Conservation (phyloP, 2,113 vertebrate genomes). For the Oenanthe oenanthe region DNA sequence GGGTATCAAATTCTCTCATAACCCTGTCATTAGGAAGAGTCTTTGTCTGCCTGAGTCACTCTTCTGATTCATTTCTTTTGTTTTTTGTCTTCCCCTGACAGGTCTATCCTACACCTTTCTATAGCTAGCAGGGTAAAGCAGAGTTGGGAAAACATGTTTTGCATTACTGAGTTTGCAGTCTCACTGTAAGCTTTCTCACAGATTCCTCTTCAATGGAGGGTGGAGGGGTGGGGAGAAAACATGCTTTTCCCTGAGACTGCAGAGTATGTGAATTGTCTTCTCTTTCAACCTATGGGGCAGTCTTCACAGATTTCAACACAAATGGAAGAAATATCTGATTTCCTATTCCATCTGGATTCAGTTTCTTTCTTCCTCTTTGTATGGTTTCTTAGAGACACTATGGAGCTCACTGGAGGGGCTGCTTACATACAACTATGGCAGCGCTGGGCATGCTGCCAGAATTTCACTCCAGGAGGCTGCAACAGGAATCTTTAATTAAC, state of each 20-base stretch:
- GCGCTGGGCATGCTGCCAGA: conserved; percentile 64
- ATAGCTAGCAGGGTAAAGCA: conserved; percentile 9
- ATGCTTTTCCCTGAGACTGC: conserved; percentile 23
- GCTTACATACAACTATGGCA: conserved; percentile 43
- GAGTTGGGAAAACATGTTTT: conserved; percentile 50
- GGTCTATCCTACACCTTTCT: conserved; percentile 55
- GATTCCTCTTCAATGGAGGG: conserved; percentile 4
- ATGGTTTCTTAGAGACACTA: conserved; percentile 62
- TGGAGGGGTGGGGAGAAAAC: background rate
- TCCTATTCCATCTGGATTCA: conserved; percentile 73
- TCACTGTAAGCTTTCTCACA: conserved; percentile 56
- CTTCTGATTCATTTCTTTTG: conserved; percentile 15
- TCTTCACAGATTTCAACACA: conserved; percentile 62
- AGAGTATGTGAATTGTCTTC: conserved; percentile 48
- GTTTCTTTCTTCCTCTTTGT: conserved; percentile 74
- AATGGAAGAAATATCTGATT: conserved; percentile 67
- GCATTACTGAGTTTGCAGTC: conserved; percentile 18
- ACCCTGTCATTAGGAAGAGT: conserved; percentile 12
- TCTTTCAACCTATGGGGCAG: conserved; percentile 50
- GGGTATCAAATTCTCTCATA: conserved; percentile 37
- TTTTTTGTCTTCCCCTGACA: conserved; percentile 13
- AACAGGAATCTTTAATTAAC: conserved; percentile 73
- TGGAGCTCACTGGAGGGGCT: conserved; percentile 55
- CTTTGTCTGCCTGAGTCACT: background rate
- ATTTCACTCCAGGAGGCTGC: conserved; percentile 69